Evolutionary conservation across 2,888 invertebrate genomes (phyloP).

Genomic region (Gari tellinella): DNA sequence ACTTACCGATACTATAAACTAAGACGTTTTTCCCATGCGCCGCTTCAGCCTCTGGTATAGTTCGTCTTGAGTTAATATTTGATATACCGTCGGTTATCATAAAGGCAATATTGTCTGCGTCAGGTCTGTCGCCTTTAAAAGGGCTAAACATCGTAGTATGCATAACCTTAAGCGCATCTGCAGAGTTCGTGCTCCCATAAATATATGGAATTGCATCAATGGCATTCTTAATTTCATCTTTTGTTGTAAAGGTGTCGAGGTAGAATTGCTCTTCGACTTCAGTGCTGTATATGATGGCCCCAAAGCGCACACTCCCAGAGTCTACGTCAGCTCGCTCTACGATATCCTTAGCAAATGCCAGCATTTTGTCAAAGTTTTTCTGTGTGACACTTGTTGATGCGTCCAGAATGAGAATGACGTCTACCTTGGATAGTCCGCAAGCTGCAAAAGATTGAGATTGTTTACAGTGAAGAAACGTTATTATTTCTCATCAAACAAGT

Average conservation of each 20-base stretch:
- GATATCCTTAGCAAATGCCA: conserved; percentile 51
- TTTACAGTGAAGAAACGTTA: too few relatives aligned
- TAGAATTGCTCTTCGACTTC: conserved; percentile 60
- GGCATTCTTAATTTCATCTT: conserved; percentile 64
- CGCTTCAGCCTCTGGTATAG: conserved; percentile 72
- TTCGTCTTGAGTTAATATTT: conserved; percentile 75
- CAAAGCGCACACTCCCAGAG: conserved; percentile 68
- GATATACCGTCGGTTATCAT: conserved; percentile 80
- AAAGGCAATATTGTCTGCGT: conserved; percentile 72
- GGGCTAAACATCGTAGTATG: conserved; percentile 69
- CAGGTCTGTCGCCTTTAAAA: conserved; percentile 74
- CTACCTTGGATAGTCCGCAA: conserved; percentile 61
- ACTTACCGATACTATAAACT: conserved; percentile 63
- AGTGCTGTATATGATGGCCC: conserved; percentile 67
- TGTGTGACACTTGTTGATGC: conserved; percentile 77
- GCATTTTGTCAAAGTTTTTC: conserved; percentile 63
- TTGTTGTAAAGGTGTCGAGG: conserved; percentile 62
- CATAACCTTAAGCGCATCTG: conserved; percentile 75
- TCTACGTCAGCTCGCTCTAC: conserved; percentile 60
- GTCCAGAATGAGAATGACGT: conserved; percentile 70
- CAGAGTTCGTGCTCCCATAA: conserved; percentile 80
- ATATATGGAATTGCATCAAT: conserved; percentile 71
- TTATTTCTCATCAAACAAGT: too few relatives aligned
- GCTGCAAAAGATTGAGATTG: conserved; percentile 14
- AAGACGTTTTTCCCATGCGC: conserved; percentile 44